A percentile compares a stretch with the other conserved stretches of the same genome.
Conservation (phyloP, 2,888 invertebrate species). For the Sericinus montela region DNA sequence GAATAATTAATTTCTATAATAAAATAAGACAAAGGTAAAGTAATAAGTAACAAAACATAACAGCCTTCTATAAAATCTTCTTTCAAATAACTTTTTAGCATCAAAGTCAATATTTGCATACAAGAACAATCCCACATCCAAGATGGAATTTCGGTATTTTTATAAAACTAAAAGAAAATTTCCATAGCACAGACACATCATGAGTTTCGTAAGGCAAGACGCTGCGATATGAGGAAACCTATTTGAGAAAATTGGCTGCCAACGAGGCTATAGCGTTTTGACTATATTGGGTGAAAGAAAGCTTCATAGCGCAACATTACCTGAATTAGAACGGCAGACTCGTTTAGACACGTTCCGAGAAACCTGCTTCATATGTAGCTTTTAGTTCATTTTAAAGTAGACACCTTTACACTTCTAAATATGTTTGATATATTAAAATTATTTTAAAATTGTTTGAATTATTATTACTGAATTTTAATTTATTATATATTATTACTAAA, state of each 20-base stretch:
- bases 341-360: slow-evolving; percentile 8
- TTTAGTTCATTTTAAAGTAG: too few species aligned
- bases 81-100: neutral
- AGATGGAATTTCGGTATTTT: slow-evolving; percentile 14
- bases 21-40: too few species aligned
- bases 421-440: neutral
- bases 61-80: neutral
- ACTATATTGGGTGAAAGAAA: slow-evolving; percentile 18
- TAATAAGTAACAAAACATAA: neutral
- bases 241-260: slow-evolving; percentile 42
- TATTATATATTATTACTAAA: too few species aligned
- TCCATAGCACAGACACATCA: slow-evolving; percentile 17
- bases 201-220: slow-evolving; percentile 22
- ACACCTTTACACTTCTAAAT: neutral
- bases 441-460: too few species aligned
- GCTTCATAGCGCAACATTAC: slow-evolving; percentile 17
- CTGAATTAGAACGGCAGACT: slow-evolving; percentile 18
- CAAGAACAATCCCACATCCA: neutral
- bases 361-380: slow-evolving; percentile 6
- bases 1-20: too few species aligned
- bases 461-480: too few species aligned
- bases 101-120: neutral
- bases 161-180: slow-evolving; percentile 11
- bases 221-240: slow-evolving; percentile 30
- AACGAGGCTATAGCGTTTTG: slow-evolving; percentile 27